These are phyloP conservation scores for Onychostoma macrolepis DNA, from an alignment of 2,113 vertebrate species.

Conservation along the genomic window DNA sequence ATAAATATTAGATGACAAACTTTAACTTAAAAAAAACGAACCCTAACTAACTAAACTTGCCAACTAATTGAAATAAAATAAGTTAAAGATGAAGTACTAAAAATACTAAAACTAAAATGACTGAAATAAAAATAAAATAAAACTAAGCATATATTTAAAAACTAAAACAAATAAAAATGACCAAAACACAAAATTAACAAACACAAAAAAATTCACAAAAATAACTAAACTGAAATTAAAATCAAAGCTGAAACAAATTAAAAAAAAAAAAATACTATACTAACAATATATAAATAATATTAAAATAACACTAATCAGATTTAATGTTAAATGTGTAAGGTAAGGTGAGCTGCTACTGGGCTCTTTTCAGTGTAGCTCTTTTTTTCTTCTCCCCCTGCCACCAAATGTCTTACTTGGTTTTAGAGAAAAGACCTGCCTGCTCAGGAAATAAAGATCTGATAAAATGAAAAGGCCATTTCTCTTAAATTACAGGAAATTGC, in stretches of 20 bases:
- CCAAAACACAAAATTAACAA: neutral
- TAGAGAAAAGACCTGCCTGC: neutral
- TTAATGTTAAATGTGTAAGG: neutral
- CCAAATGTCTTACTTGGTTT: neutral
- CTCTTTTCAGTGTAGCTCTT: neutral
- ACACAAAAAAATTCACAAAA: too few species aligned
- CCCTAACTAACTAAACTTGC: neutral
- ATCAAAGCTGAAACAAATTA: neutral
- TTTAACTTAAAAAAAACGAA: neutral
- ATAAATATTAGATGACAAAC: neutral
- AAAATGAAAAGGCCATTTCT: constrained; percentile 26
- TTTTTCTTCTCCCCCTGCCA: neutral
- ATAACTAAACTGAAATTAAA: neutral
- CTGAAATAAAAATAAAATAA: neutral
- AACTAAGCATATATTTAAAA: neutral
- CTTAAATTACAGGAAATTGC: constrained; percentile 61
- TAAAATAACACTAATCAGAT: neutral
- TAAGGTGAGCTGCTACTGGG: neutral
- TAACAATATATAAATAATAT: neutral
- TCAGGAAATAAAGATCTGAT: constrained; percentile 31
- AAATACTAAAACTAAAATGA: neutral
- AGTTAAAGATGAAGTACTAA: neutral
- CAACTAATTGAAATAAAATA: neutral
- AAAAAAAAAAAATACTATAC: neutral
- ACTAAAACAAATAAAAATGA: neutral